Conservation (phyloP, 2,797 vertebrate species). For the Danionella dracula region DNA sequence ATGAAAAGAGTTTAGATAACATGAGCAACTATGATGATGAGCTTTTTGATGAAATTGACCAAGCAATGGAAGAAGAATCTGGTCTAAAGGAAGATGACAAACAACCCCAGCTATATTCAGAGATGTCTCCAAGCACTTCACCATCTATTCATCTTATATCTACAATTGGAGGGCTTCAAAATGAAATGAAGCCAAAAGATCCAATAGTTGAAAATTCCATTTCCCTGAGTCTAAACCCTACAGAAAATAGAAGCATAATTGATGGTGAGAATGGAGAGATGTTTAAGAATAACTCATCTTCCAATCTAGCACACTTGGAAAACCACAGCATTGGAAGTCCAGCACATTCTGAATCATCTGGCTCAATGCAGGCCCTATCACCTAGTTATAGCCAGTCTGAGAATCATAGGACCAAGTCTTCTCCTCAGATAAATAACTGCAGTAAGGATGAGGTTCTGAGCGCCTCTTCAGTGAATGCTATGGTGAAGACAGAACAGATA, state of each 20-base stretch:
- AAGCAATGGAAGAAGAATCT: conserved; percentile 87
- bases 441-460: conserved; percentile 77
- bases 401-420: conserved; percentile 88
- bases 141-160: conserved; percentile 92
- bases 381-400: conserved; percentile 86
- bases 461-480: conserved; percentile 67
- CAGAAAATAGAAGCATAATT: conserved; percentile 76
- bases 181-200: conserved; percentile 99
- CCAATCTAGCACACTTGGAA: conserved; percentile 82
- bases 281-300: conserved; percentile 86
- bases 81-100: conserved; percentile 81
- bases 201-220: conserved; percentile 83
- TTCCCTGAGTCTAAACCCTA: conserved; percentile 75
- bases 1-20: conserved; percentile 85
- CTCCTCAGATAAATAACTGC: conserved; percentile 67
- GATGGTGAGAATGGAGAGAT: conserved; percentile 78
- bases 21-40: conserved; percentile 90
- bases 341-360: conserved; percentile 89
- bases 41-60: conserved; percentile 87
- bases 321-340: conserved; percentile 91
- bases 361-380: conserved; percentile 88
- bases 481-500: conserved; percentile 92
- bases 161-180: conserved; percentile 94
- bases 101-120: conserved; percentile 72
- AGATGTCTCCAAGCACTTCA: conserved; percentile 76